phyloP scores from a whole-genome alignment of 1,140 invertebrate genomes.

The Drosophila ironensis region DNA sequence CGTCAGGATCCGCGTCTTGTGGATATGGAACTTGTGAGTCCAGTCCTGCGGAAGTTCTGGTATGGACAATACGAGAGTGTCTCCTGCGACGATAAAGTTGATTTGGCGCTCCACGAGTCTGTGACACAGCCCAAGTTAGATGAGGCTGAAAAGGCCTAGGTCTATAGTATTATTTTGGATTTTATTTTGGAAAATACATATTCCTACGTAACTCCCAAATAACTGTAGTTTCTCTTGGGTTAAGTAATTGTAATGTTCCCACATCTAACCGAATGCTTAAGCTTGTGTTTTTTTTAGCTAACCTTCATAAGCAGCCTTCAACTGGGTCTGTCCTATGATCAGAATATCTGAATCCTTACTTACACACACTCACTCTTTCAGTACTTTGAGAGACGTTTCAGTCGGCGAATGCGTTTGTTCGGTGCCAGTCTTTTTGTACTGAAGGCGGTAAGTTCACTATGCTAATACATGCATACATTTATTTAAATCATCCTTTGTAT shows the following conservation, averaged over 20 bases:
- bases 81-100: slow-evolving; percentile 10
- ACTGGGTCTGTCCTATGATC: slow-evolving; percentile 5
- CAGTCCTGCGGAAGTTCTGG: slow-evolving; percentile 47
- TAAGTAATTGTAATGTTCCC: neutral
- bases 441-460: slow-evolving; percentile 85
- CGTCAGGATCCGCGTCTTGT: slow-evolving; percentile 51
- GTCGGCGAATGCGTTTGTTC: slow-evolving; percentile 87
- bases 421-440: slow-evolving; percentile 88
- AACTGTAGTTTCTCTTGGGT: slow-evolving; percentile 19
- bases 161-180: neutral
- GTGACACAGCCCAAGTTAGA: slow-evolving; percentile 19
- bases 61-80: slow-evolving; percentile 52
- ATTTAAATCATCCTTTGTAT: neutral
- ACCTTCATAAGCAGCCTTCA: slow-evolving; percentile 1
- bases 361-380: slow-evolving; percentile 82
- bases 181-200: neutral
- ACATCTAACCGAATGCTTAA: slow-evolving; percentile 1
- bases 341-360: slow-evolving; percentile 20
- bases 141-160: neutral
- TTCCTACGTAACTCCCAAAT: too few species aligned
- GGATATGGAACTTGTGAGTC: slow-evolving; percentile 49
- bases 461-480: too few species aligned
- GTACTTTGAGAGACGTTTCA: slow-evolving; percentile 91
- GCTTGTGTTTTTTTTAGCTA: slow-evolving; percentile 10
- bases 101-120: slow-evolving; percentile 7